Conservation (phyloP, 2,113 vertebrate species). For the Coptodon rendalli region DNA sequence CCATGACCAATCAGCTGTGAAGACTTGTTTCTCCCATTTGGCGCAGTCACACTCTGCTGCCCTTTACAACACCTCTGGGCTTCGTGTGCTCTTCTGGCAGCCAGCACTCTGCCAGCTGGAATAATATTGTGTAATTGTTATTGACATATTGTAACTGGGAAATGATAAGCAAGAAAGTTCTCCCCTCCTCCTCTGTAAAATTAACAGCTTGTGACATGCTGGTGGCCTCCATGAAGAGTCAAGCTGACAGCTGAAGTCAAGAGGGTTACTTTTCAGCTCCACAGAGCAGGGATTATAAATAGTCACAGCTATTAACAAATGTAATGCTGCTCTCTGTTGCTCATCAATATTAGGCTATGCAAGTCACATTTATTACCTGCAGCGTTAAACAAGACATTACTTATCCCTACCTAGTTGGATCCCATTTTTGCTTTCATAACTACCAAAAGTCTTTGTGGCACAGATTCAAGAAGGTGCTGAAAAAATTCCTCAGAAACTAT, state of each 20-base stretch:
- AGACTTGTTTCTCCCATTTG: background rate
- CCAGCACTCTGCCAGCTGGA: background rate
- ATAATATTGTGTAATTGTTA: conserved; percentile 54
- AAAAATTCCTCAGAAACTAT: background rate
- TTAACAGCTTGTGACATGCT: conserved; percentile 40
- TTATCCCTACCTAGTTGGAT: background rate
- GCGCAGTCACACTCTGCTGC: background rate
- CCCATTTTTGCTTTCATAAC: background rate
- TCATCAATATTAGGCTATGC: background rate
- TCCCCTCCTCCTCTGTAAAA: background rate
- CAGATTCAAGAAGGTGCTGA: background rate
- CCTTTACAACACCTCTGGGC: conserved; percentile 37
- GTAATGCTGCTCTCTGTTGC: background rate
- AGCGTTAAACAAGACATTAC: background rate
- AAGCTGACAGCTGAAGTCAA: background rate
- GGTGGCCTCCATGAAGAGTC: background rate
- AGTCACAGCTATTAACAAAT: background rate
- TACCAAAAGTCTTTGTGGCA: background rate
- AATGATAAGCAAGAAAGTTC: conserved; percentile 1
- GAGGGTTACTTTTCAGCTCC: background rate
- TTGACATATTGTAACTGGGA: conserved; percentile 56
- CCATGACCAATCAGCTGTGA: conserved; percentile 13
- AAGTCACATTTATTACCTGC: background rate
- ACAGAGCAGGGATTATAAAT: background rate
- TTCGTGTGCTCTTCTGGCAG: conserved; percentile 38